Evolutionary conservation across 2,888 invertebrate species (phyloP).

Genomic region (Brachyptera risi): DNA sequence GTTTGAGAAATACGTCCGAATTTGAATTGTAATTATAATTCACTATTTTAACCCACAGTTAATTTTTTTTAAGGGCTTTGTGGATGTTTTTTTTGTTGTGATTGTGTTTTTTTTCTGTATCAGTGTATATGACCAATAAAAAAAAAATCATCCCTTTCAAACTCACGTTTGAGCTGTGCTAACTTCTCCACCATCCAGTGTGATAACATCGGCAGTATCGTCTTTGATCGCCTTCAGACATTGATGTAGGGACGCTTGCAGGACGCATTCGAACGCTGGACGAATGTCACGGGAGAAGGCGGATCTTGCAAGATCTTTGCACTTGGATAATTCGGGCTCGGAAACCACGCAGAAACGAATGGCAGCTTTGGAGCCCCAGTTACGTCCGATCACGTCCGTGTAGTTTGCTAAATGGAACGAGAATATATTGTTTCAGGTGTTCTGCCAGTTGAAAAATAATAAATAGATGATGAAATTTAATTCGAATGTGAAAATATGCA

Average conservation of each 20-base stretch:
- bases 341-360: conserved; percentile 62
- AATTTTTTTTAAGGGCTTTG: no score
- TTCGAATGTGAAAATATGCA: no score
- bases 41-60: no score
- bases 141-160: no score
- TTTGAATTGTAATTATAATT: no score
- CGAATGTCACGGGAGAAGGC: conserved; percentile 74
- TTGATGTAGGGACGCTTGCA: conserved; percentile 57
- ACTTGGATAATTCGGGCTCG: conserved; percentile 67
- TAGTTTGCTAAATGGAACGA: conserved; percentile 50
- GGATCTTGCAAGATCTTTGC: conserved; percentile 63
- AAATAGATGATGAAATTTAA: no score
- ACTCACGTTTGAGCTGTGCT: conserved; percentile 47
- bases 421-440: no score
- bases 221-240: conserved; percentile 65
- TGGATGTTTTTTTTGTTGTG: no score
- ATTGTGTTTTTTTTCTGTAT: no score
- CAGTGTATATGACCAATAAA: no score
- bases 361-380: conserved; percentile 56
- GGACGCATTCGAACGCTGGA: conserved; percentile 73
- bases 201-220: conserved; percentile 66
- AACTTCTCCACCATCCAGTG: conserved; percentile 58
- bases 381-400: conserved; percentile 66
- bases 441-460: no score
- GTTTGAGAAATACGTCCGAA: no score